Conservation (phyloP, 2,888 invertebrate genomes). For the Leptinotarsa peninsularis region DNA sequence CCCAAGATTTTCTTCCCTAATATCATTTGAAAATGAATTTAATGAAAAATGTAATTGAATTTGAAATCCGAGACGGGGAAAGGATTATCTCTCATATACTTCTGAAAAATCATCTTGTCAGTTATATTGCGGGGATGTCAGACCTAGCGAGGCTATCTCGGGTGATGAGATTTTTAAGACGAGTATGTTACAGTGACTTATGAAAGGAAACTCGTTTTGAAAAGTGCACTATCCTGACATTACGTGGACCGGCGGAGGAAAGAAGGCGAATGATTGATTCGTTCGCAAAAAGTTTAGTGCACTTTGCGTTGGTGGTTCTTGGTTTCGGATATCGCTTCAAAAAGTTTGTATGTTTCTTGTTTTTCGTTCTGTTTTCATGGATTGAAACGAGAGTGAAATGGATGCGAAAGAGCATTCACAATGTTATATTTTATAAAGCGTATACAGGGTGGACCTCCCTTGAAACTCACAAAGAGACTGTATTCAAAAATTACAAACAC, state of each 20-base stretch:
- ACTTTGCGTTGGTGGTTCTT: not conserved
- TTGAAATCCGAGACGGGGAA: not conserved
- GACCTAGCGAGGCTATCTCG: conserved; percentile 13
- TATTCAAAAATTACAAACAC: no score
- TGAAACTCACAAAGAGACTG: no score
- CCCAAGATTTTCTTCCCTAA: not conserved
- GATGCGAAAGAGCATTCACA: no score
- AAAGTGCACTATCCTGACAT: conserved; percentile 18
- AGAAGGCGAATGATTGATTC: not conserved
- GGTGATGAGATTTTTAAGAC: conserved; percentile 17
- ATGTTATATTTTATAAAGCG: no score
- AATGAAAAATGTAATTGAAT: conserved; percentile 27
- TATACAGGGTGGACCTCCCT: no score
- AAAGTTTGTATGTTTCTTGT: no score
- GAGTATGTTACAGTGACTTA: conserved; percentile 7
- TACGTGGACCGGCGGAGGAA: not conserved
- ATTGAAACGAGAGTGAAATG: no score
- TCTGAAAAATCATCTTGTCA: conserved; percentile 25
- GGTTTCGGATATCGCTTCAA: not conserved
- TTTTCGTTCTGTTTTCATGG: no score
- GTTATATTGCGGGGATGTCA: conserved; percentile 27
- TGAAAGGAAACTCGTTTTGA: conserved; percentile 21
- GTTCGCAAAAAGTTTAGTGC: conserved; percentile 5
- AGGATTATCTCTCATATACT: conserved; percentile 19
- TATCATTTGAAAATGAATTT: conserved; percentile 15